Evolutionary conservation across 2,113 vertebrate genomes (phyloP), one percentile per base, ranked within the genome.

Genomic region (Laticauda laticaudata): DNA sequence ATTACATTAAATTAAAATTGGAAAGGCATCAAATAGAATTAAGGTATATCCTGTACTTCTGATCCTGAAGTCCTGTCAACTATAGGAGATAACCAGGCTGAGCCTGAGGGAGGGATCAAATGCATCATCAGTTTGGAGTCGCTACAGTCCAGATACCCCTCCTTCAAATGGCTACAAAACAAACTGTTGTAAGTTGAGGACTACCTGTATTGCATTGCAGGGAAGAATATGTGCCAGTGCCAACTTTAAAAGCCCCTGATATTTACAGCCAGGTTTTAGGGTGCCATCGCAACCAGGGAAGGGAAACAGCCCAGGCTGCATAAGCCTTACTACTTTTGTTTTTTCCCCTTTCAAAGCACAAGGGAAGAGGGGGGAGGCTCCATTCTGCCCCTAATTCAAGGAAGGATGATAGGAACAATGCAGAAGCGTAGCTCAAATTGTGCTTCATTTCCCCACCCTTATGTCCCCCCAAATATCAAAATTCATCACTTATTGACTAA

Each of bases 181-280:
- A 54, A 54, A 14, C 53, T 51, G 11, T 53, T 18, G 54, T 55
- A 55, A 55, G 54, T 18, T 15, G 54, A 55, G 54, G 54, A 18
- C 15, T 55, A 18, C 54, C 54, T 55, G 91, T 90, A 94, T 89
- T 95, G 95, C 96, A 95, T 95, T 94, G 93, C 94, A 39, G 29
- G 53, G 92, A 95, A 92, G 92, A 91, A 94, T 91, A 94, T 91
- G 94, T 93, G 94, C 93, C 94, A 59, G 88, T n/a, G 95, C 96
- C 97, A 96, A 95, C 93, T 24, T 59, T 59, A 91, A 93, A 96
- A 91, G 94, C 86, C 69, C 93, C 92, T 90, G 43, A 51, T 93
- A 95, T 96, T 96, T 96, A 96, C 96, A 94, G 94, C 97, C 88
- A 93, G 96, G 95, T 94, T 94, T 95, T 95, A 48, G 93, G 94